phyloP scores from a whole-genome alignment of 2,113 vertebrate species.

The cattle (Bos taurus) region ARS-UCD2.0 NC_037349.1:42421001-42421500 shows the following conservation, averaged over 20 bases:
- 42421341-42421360: slow-evolving; percentile 22
- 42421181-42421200: neutral
- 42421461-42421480: neutral
- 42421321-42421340: neutral
- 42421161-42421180: neutral
- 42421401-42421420: neutral
- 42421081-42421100: slow-evolving; percentile 15
- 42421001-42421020: slow-evolving; percentile 48
- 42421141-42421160: neutral
- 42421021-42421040: slow-evolving; percentile 56
- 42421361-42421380: neutral
- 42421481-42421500: neutral
- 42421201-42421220: neutral
- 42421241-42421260: neutral
- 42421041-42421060: slow-evolving; percentile 52
- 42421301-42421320: neutral
- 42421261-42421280: slow-evolving; percentile 10
- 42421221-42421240: neutral
- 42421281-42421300: neutral
- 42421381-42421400: neutral
- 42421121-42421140: slow-evolving; percentile 2
- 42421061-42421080: slow-evolving; percentile 54
- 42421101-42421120: slow-evolving; percentile 30
- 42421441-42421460: slow-evolving; percentile 1
- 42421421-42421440: neutral